A percentile compares a stretch with the other conserved stretches of the same genome.
These are phyloP conservation scores for Incurvaria masculella DNA, from an alignment of 2,888 invertebrate species.

Conservation along the genomic window DNA sequence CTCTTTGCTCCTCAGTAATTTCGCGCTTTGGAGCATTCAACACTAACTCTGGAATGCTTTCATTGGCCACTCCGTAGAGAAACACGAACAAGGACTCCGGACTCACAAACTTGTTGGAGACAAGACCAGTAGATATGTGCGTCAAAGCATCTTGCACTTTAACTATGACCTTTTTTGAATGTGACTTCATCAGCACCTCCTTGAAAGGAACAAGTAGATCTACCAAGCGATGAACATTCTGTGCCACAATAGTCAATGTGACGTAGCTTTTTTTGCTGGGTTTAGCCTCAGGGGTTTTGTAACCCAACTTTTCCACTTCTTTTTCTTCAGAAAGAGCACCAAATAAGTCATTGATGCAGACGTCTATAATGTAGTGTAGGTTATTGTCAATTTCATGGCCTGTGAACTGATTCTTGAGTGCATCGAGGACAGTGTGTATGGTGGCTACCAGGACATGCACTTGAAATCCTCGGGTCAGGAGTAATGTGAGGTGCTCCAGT, in stretches of 20 bases:
- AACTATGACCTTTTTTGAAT: slow-evolving; percentile 73
- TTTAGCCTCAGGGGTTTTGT: slow-evolving; percentile 79
- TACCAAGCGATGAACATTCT: slow-evolving; percentile 72
- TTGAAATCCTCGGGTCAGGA: slow-evolving; percentile 88
- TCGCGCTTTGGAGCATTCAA: slow-evolving; percentile 50
- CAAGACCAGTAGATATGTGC: slow-evolving; percentile 76
- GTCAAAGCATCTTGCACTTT: slow-evolving; percentile 80
- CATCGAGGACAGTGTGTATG: slow-evolving; percentile 76
- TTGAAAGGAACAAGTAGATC: slow-evolving; percentile 80
- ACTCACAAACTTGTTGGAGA: slow-evolving; percentile 74
- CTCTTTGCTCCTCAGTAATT: slow-evolving; percentile 53
- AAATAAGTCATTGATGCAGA: slow-evolving; percentile 87
- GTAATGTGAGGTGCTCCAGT: slow-evolving; percentile 73
- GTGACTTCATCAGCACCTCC: slow-evolving; percentile 70
- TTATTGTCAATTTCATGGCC: slow-evolving; percentile 78
- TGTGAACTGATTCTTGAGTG: slow-evolving; percentile 66
- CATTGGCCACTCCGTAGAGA: slow-evolving; percentile 75
- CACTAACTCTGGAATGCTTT: slow-evolving; percentile 72
- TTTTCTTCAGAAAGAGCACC: slow-evolving; percentile 88
- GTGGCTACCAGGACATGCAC: slow-evolving; percentile 91
- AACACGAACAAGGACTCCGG: slow-evolving; percentile 74
- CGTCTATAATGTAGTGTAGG: slow-evolving; percentile 72
- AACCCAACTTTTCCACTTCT: slow-evolving; percentile 78
- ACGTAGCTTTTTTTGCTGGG: slow-evolving; percentile 82
- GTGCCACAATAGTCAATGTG: slow-evolving; percentile 77